phyloP scores from a whole-genome alignment of 1,140 invertebrate species.

The Oscheius sp. region DNA sequence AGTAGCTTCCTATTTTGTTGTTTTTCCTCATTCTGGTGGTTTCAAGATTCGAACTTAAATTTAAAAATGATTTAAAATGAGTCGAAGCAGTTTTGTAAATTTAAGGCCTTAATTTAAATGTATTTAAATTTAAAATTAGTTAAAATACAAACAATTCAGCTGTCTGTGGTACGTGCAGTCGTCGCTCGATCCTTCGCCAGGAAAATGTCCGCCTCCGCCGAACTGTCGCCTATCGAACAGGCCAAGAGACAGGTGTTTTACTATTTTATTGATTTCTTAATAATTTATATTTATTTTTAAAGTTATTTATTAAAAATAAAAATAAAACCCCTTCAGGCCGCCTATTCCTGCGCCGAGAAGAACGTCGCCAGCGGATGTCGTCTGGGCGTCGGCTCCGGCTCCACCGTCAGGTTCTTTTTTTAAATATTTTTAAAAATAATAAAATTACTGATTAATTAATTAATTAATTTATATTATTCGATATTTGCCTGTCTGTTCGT shows the following conservation, averaged over 20 bases:
- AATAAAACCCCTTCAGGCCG: slow-evolving; percentile 19
- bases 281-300: not conserved
- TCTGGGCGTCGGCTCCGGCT: slow-evolving; percentile 43
- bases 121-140: no score
- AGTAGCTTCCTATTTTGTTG: no score
- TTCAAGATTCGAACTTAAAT: no score
- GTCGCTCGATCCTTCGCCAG: not conserved
- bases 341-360: slow-evolving; percentile 37
- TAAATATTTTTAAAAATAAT: no score
- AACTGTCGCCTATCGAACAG: slow-evolving; percentile 21
- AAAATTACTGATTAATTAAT: no score
- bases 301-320: not conserved
- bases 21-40: no score
- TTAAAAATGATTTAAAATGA: no score
- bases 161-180: not conserved
- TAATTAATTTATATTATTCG: no score
- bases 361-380: slow-evolving; percentile 32
- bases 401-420: slow-evolving; percentile 42
- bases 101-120: no score
- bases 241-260: slow-evolving; percentile 33
- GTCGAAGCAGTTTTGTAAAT: no score
- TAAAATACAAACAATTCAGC: no score
- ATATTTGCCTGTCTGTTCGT: no score
- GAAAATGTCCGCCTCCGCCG: slow-evolving; percentile 8
- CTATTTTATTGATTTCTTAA: not conserved